A percentile compares a stretch with the other conserved stretches of the same genome.
phyloP scores from a whole-genome alignment of 2,113 vertebrate genomes.

The Erinaceus europaeus region DNA sequence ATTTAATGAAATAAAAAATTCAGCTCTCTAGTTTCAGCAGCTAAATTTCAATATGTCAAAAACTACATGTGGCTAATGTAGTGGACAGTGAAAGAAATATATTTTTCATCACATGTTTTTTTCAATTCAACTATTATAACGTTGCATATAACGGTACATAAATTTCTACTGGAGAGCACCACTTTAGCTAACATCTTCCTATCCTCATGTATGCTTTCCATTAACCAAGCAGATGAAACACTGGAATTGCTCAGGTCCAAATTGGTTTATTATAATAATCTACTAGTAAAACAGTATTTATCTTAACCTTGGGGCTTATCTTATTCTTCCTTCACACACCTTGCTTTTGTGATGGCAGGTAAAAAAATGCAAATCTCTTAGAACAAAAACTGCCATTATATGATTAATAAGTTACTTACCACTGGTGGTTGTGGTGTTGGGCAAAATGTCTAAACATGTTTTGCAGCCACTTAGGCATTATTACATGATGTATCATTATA shows the following conservation, averaged over 20 bases:
- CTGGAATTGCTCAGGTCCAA: background rate
- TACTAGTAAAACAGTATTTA: background rate
- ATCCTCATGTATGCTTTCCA: background rate
- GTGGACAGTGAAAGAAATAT: background rate
- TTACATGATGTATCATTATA: background rate
- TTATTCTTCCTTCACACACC: background rate
- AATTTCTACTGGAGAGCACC: background rate
- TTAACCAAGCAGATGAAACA: background rate
- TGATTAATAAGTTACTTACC: constrained; percentile 40
- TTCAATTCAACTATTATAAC: no score
- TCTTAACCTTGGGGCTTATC: background rate
- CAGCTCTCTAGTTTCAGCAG: background rate
- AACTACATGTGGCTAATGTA: background rate
- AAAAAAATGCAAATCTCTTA: constrained; percentile 61
- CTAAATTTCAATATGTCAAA: background rate
- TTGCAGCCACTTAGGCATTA: background rate
- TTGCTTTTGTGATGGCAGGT: background rate
- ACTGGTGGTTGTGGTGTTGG: background rate
- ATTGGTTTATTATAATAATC: background rate
- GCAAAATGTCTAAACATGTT: background rate
- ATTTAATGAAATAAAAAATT: background rate
- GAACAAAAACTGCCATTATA: background rate
- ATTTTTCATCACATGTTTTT: background rate
- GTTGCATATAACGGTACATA: no score
- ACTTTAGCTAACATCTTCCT: background rate